phyloP scores from a whole-genome alignment of 2,113 vertebrate species.

The Gavialis gangeticus region DNA sequence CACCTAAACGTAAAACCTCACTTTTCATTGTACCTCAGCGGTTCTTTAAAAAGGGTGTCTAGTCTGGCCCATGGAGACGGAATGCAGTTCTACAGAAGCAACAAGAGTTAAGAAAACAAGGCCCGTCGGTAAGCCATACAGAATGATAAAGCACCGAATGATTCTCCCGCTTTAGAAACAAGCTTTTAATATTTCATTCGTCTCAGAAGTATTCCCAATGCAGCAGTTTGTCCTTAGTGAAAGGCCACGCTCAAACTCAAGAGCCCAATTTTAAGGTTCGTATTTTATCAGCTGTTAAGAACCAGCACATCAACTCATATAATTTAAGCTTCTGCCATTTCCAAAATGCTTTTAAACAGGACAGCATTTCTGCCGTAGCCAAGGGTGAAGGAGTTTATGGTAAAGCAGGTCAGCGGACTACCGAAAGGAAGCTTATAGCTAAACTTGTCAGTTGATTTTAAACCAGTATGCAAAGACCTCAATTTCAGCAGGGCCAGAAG shows the following conservation, averaged over 20 bases:
- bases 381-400: slow-evolving; percentile 39
- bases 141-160: slow-evolving; percentile 61
- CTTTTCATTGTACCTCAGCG: slow-evolving; percentile 18
- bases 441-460: slow-evolving; percentile 20
- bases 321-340: slow-evolving; percentile 64
- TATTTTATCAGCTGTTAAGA: slow-evolving; percentile 43
- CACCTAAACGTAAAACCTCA: slow-evolving; percentile 25
- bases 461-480: slow-evolving; percentile 39
- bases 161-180: slow-evolving; percentile 67
- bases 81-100: slow-evolving; percentile 42
- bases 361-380: slow-evolving; percentile 10
- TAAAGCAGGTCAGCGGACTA: slow-evolving; percentile 30
- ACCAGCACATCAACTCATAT: slow-evolving; percentile 63
- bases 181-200: slow-evolving; percentile 55
- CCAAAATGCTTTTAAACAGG: slow-evolving; percentile 60
- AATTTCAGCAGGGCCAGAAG: neutral
- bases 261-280: slow-evolving; percentile 66
- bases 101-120: slow-evolving; percentile 67
- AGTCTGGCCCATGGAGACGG: slow-evolving; percentile 58
- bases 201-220: slow-evolving; percentile 68
- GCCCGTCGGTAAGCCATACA: slow-evolving; percentile 60
- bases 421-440: slow-evolving; percentile 3
- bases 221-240: slow-evolving; percentile 65
- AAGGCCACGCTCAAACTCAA: slow-evolving; percentile 67
- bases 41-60: slow-evolving; percentile 54